Evolutionary conservation across 2,888 invertebrate genomes (phyloP).

Genomic region (Steinernema scapterisci): DNA sequence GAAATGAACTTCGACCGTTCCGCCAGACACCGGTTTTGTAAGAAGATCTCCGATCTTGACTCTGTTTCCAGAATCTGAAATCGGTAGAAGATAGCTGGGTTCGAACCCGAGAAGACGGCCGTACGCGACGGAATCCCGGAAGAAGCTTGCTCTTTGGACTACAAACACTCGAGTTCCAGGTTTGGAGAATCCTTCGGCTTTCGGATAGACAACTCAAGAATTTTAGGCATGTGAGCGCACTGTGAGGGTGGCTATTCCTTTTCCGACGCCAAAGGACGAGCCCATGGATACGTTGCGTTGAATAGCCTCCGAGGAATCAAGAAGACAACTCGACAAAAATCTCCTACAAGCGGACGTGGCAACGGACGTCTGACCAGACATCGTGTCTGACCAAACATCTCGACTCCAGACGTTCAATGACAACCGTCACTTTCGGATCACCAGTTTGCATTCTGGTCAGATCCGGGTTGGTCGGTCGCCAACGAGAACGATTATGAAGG

Average conservation of each 20-base stretch:
- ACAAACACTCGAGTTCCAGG: not conserved
- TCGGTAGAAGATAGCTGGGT: not conserved
- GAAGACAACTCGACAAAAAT: not conserved
- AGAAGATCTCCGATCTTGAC: too few species aligned
- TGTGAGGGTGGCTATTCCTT: conserved; percentile 55
- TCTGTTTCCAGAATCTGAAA: too few species aligned
- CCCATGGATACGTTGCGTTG: conserved; percentile 48
- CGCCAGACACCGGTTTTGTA: too few species aligned
- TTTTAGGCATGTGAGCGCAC: conserved; percentile 47
- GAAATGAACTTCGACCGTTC: too few species aligned
- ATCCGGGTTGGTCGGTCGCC: too few species aligned
- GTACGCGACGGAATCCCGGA: not conserved
- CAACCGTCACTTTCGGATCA: too few species aligned
- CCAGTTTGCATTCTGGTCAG: too few species aligned
- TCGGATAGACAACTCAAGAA: conserved; percentile 29
- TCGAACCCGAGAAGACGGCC: not conserved
- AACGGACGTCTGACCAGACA: too few species aligned
- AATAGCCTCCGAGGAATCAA: conserved; percentile 36
- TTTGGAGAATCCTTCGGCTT: not conserved
- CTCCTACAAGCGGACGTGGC: too few species aligned
- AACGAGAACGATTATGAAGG: too few species aligned
- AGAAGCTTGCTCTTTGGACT: not conserved
- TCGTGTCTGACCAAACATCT: too few species aligned
- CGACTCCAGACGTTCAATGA: too few species aligned
- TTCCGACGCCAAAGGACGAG: conserved; percentile 46